Evolutionary conservation across 2,888 invertebrate species (phyloP).

Genomic region (Frankliniella fusca): DNA sequence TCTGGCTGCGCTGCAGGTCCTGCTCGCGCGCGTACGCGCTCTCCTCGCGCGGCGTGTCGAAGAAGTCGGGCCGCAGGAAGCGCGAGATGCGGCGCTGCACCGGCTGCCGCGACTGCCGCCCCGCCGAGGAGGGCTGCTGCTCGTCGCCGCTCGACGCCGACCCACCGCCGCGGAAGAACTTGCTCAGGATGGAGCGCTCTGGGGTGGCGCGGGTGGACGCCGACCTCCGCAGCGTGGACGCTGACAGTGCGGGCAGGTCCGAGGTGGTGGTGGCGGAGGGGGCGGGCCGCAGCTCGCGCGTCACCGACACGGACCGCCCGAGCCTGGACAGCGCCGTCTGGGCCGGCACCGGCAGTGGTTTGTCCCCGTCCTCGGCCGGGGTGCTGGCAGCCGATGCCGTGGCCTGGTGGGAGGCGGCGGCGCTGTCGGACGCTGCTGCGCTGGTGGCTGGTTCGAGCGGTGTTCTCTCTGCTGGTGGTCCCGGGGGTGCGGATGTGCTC

Average conservation of each 20-base stretch:
- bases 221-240: constrained; percentile 45
- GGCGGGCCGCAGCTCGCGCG: constrained; percentile 39
- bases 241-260: constrained; percentile 42
- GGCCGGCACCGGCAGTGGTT: background rate
- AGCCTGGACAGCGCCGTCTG: background rate
- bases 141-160: constrained; percentile 41
- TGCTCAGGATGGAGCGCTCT: constrained; percentile 56
- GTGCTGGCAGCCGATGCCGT: background rate
- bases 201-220: constrained; percentile 42
- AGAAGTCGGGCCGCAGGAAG: constrained; percentile 74
- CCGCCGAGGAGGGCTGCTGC: constrained; percentile 39
- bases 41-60: constrained; percentile 64
- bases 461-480: background rate
- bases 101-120: constrained; percentile 42
- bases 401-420: background rate
- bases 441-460: background rate
- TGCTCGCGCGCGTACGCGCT: constrained; percentile 56
- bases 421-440: background rate
- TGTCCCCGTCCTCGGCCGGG: background rate
- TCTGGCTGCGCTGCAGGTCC: constrained; percentile 39
- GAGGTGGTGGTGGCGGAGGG: constrained; percentile 41
- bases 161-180: constrained; percentile 48
- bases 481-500: background rate
- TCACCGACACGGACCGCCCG: constrained; percentile 33
- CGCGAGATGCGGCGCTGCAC: constrained; percentile 63